Evolutionary conservation across 2,888 invertebrate species (phyloP).

Genomic region (Automeris io): DNA sequence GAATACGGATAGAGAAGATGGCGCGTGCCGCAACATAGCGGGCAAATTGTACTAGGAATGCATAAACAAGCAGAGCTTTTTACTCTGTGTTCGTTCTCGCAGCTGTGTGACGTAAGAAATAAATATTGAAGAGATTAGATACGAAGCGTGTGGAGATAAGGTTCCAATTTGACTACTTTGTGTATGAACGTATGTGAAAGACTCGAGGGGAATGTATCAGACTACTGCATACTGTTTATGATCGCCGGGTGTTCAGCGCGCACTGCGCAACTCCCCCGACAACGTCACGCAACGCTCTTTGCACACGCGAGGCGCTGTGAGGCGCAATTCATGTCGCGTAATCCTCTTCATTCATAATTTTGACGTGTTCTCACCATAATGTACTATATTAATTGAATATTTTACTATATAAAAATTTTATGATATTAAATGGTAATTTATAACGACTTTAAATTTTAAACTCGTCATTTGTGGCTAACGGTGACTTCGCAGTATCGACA

Average conservation of each 20-base stretch:
- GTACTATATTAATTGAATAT: too few species aligned
- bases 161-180: conserved; percentile 20
- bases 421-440: too few species aligned
- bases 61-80: conserved; percentile 29
- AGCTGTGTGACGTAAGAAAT: conserved; percentile 11
- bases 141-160: conserved; percentile 12
- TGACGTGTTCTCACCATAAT: conserved; percentile 21
- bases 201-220: conserved; percentile 40
- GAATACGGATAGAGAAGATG: conserved; percentile 41
- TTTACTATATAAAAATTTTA: too few species aligned
- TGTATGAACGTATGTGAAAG: conserved; percentile 17
- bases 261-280: conserved; percentile 75
- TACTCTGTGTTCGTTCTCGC: conserved; percentile 18
- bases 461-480: too few species aligned
- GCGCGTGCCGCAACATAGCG: conserved; percentile 69
- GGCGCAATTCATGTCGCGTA: conserved; percentile 30
- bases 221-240: conserved; percentile 41
- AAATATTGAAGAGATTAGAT: conserved; percentile 7
- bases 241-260: conserved; percentile 65
- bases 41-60: conserved; percentile 52
- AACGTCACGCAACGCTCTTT: conserved; percentile 51
- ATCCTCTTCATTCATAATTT: conserved; percentile 29
- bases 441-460: too few species aligned
- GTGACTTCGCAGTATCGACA: too few species aligned
- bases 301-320: conserved; percentile 17